Evolutionary conservation across 1,140 invertebrate genomes (phyloP).

Genomic region (Formica selysi): DNA sequence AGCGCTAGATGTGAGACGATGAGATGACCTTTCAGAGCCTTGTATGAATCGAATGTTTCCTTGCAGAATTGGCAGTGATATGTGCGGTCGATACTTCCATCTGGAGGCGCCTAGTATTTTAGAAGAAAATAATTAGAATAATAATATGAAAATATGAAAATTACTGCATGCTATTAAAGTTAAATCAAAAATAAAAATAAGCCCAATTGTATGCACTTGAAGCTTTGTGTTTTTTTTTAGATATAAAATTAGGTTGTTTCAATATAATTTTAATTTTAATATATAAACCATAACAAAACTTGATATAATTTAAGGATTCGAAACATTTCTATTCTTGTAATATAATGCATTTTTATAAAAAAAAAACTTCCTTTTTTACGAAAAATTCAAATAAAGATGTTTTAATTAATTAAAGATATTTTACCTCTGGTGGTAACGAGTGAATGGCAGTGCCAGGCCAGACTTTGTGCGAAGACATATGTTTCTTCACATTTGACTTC

Average conservation of each 20-base stretch:
- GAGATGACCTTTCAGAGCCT: conserved; percentile 83
- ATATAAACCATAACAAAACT: not conserved
- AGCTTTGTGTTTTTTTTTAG: not conserved
- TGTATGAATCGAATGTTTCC: conserved; percentile 85
- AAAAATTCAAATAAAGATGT: conserved; percentile 7
- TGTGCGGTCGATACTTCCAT: conserved; percentile 84
- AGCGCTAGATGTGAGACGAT: conserved; percentile 83
- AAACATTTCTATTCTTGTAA: not conserved
- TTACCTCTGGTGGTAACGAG: conserved; percentile 83
- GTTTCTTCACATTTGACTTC: conserved; percentile 91
- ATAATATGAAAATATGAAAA: not conserved
- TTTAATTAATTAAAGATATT: conserved; percentile 39
- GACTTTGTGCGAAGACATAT: conserved; percentile 90
- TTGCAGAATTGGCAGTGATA: conserved; percentile 86
- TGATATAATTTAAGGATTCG: not conserved
- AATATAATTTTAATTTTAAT: not conserved
- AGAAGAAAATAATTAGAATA: conserved; percentile 16
- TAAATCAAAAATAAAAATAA: conserved; percentile 41
- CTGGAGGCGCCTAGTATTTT: conserved; percentile 78
- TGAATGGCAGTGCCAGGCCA: conserved; percentile 85
- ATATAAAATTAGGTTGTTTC: not conserved
- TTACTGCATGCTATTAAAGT: conserved; percentile 61
- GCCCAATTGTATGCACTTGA: conserved; percentile 19
- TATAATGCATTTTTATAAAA: not conserved
- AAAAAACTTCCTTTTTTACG: not conserved